These are phyloP conservation scores for Sisor rabdophorus DNA, from an alignment of 2,113 vertebrate genomes.

Conservation along the genomic window DNA sequence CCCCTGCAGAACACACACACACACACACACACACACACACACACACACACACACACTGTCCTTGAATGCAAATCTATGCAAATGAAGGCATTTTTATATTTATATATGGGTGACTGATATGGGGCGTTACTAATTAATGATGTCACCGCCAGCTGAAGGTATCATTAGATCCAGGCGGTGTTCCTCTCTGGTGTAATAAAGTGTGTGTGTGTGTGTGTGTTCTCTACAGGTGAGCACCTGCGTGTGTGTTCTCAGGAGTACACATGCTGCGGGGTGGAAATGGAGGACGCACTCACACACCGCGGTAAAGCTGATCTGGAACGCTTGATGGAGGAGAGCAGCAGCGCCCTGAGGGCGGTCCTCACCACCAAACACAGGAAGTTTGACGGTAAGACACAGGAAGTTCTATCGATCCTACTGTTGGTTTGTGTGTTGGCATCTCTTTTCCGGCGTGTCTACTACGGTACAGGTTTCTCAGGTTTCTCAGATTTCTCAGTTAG, in stretches of 20 bases:
- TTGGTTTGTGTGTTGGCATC: neutral
- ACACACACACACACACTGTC: neutral
- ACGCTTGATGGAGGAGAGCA: slow-evolving; percentile 84
- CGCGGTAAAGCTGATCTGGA: slow-evolving; percentile 94
- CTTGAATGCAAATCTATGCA: slow-evolving; percentile 9
- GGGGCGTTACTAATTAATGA: slow-evolving; percentile 40
- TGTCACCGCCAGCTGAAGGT: slow-evolving; percentile 28
- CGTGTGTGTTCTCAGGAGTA: slow-evolving; percentile 94
- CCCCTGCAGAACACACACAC: neutral
- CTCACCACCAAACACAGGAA: slow-evolving; percentile 93
- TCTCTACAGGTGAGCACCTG: slow-evolving; percentile 85
- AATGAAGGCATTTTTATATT: slow-evolving; percentile 14
- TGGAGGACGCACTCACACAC: slow-evolving; percentile 90
- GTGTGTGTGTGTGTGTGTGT: slow-evolving; percentile 13
- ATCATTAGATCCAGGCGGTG: slow-evolving; percentile 25
- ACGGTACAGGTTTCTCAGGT: neutral
- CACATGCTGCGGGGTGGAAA: slow-evolving; percentile 95
- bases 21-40: too few species aligned
- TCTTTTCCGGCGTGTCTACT: neutral
- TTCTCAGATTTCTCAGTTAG: too few species aligned
- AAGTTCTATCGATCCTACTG: too few species aligned
- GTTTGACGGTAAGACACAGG: slow-evolving; percentile 85
- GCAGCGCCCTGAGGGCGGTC: slow-evolving; percentile 81
- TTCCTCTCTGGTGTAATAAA: slow-evolving; percentile 1
- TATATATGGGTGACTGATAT: slow-evolving; percentile 17